phyloP scores from a whole-genome alignment of 1,140 invertebrate genomes.

The roundworm (Caenorhabditis elegans) region DNA sequence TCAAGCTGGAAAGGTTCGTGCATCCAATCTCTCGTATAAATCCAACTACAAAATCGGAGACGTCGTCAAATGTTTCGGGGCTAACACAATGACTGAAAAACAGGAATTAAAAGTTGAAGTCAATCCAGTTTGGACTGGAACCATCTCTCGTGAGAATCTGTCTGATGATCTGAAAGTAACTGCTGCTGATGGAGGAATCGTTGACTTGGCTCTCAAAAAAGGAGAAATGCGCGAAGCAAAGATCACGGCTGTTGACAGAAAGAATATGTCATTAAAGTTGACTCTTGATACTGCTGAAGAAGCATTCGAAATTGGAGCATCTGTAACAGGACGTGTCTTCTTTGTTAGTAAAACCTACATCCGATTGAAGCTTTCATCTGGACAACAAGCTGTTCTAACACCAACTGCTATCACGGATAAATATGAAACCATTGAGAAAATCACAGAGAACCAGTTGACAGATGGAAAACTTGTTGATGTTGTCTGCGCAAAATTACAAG shows the following conservation, averaged over 20 bases:
- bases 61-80: slow-evolving; percentile 8
- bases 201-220: neutral
- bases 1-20: neutral
- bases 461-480: neutral
- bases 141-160: neutral
- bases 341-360: neutral
- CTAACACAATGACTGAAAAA: neutral
- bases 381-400: slow-evolving; percentile 29
- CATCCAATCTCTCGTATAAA: neutral
- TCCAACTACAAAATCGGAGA: slow-evolving; percentile 4
- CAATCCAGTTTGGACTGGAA: neutral
- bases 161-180: neutral
- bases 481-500: neutral
- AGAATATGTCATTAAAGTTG: neutral
- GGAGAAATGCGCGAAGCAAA: neutral
- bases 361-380: slow-evolving; percentile 5
- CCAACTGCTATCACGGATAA: slow-evolving; percentile 25
- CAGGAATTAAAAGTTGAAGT: neutral
- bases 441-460: neutral
- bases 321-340: slow-evolving; percentile 16
- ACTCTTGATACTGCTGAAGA: neutral
- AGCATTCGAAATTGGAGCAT: neutral
- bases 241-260: neutral
- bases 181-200: neutral
- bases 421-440: neutral